Evolutionary conservation across 2,113 vertebrate genomes (phyloP), one percentile per base, ranked within the genome.

Genomic region (Phalacrocorax brasilianus): DNA sequence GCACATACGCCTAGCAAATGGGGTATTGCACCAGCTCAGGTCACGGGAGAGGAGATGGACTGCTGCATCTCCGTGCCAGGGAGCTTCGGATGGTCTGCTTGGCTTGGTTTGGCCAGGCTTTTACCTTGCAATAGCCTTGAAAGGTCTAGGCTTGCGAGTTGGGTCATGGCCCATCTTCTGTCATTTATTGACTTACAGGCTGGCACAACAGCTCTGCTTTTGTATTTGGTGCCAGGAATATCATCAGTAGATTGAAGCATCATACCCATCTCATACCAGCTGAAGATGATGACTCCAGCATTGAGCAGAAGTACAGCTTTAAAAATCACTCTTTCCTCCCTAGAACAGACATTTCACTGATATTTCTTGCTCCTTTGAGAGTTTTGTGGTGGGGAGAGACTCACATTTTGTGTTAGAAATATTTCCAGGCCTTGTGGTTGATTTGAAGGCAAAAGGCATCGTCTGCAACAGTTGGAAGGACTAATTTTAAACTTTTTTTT

Each of bases 251-350:
- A 44, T 77, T 14, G n/a, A 72, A 27, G 45, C 71, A 32, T 63
- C 3, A 0, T 28, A 16, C 13, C 28, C 33, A 12, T 40, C 47
- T 88, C 33, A 0, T 32, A 28, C 21, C 0, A 2, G 5, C 2
- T 42, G 55, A 44, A 26, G 75, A 32, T 8, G 65, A 33, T 27
- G 44, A 53, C 52, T 49, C 81, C 7, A 38, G 56, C 18, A 1
- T 11, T 40, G 55, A 62, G 65, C 11, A 58, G 28, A 62, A 23
- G 32, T 56, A 10, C 23, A 73, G 61, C 40, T 91, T 53, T 12
- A 52, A n/a, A 84, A 52, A 44, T 47, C 5, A 16, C 27, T 47
- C 32, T 49, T 58, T 33, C 62, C 50, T 91, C 28, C 55, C 33
- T 23, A 10, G 32, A 50, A 23, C 10, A 55, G 56, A 18, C 21